Evolutionary conservation across 2,113 vertebrate genomes (phyloP).

Genomic region (Eidolon helvum): DNA sequence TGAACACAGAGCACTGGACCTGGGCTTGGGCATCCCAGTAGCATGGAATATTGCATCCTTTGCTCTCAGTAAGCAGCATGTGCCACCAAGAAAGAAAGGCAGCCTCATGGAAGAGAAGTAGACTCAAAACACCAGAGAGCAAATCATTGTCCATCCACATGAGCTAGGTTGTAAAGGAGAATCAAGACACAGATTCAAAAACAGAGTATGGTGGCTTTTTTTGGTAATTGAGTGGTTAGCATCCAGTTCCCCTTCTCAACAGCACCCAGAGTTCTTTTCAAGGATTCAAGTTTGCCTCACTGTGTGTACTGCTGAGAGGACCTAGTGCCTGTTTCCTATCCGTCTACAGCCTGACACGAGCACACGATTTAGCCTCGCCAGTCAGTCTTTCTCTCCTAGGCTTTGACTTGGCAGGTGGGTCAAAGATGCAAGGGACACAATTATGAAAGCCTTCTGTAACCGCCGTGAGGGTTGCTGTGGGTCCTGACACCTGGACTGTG

Average conservation of each 20-base stretch:
- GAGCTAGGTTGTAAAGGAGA: background rate
- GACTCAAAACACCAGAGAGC: background rate
- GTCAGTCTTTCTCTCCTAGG: background rate
- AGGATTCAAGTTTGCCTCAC: background rate
- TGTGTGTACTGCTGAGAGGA: background rate
- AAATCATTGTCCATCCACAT: background rate
- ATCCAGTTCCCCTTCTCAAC: background rate
- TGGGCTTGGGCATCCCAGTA: background rate
- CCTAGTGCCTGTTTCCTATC: background rate
- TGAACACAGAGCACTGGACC: background rate
- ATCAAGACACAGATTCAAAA: background rate
- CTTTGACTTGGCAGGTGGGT: background rate
- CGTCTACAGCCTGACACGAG: background rate
- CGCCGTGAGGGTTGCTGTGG: accelerated
- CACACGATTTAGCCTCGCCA: background rate
- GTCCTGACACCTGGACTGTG: background rate
- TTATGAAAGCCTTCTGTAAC: background rate
- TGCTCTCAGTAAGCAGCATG: background rate
- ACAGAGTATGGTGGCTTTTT: background rate
- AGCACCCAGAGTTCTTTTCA: background rate
- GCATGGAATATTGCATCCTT: background rate
- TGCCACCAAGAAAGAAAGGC: background rate
- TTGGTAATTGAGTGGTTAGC: background rate
- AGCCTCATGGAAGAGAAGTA: background rate
- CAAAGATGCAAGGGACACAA: background rate